phyloP scores from a whole-genome alignment of 2,888 invertebrate genomes.

The Xestia xanthographa region DNA sequence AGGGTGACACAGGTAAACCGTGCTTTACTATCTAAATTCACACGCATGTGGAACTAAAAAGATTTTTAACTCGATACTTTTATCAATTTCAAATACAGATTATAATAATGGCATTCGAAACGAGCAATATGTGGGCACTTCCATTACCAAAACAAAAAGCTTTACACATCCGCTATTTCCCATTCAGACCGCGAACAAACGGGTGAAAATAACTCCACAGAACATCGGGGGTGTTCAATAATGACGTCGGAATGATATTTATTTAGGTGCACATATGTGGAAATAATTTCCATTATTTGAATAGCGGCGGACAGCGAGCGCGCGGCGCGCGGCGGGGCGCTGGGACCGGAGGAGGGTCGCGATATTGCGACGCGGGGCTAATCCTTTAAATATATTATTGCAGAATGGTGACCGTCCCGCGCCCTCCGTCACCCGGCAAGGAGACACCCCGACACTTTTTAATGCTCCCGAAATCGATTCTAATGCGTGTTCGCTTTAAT shows the following conservation, averaged over 20 bases:
- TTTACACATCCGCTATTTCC: slow-evolving; percentile 73
- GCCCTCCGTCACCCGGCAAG: slow-evolving; percentile 79
- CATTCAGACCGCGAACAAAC: slow-evolving; percentile 80
- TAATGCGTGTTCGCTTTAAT: slow-evolving; percentile 80
- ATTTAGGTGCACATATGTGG: slow-evolving; percentile 90
- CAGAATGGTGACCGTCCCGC: slow-evolving; percentile 84
- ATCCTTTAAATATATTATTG: slow-evolving; percentile 91
- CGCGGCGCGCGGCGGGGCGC: slow-evolving; percentile 69
- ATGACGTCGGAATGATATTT: slow-evolving; percentile 88
- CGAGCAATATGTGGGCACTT: slow-evolving; percentile 45
- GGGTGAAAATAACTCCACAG: slow-evolving; percentile 86
- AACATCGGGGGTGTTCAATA: slow-evolving; percentile 83
- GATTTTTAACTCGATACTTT: slow-evolving; percentile 37
- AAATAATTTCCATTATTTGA: slow-evolving; percentile 90
- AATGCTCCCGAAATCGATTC: slow-evolving; percentile 86
- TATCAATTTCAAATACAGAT: slow-evolving; percentile 48
- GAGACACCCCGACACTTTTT: slow-evolving; percentile 83
- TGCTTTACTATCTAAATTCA: slow-evolving; percentile 64
- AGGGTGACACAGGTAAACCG: slow-evolving; percentile 74
- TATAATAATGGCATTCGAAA: slow-evolving; percentile 49
- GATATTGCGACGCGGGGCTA: slow-evolving; percentile 89
- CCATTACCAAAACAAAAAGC: slow-evolving; percentile 65
- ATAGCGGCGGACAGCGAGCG: slow-evolving; percentile 80
- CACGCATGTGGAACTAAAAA: slow-evolving; percentile 24
- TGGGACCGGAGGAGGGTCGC: slow-evolving; percentile 82